A percentile compares a stretch with the other conserved stretches of the same genome.
These are phyloP conservation scores for Volucella bombylans DNA, from an alignment of 2,888 invertebrate genomes.

Conservation along the genomic window DNA sequence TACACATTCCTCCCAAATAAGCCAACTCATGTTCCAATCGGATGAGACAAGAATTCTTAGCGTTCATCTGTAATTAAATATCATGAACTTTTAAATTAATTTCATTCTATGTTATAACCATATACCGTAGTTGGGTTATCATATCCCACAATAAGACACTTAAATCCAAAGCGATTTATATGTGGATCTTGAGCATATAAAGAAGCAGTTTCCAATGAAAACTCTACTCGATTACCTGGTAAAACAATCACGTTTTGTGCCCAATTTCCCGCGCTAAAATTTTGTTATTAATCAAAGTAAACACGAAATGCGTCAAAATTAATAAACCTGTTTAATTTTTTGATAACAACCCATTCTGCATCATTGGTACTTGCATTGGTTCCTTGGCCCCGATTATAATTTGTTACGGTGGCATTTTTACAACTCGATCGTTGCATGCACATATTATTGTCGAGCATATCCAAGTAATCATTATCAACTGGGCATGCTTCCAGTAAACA, in stretches of 20 bases:
- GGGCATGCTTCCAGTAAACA: slow-evolving; percentile 72
- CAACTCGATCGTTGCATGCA: slow-evolving; percentile 74
- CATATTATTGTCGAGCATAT: slow-evolving; percentile 80
- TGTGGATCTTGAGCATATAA: slow-evolving; percentile 96
- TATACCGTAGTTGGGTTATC: slow-evolving; percentile 86
- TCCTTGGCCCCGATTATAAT: slow-evolving; percentile 78
- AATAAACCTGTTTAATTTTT: slow-evolving; percentile 85
- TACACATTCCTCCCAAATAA: slow-evolving; percentile 95
- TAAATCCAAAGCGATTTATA: slow-evolving; percentile 90
- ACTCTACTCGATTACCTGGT: slow-evolving; percentile 96
- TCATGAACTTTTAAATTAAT: not conserved
- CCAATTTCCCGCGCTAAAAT: slow-evolving; percentile 85
- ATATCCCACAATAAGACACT: slow-evolving; percentile 90
- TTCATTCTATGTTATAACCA: not conserved
- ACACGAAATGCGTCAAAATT: not conserved
- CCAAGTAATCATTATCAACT: slow-evolving; percentile 79
- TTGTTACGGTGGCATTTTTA: slow-evolving; percentile 77
- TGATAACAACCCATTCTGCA: slow-evolving; percentile 86
- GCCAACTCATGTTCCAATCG: slow-evolving; percentile 95
- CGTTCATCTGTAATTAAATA: slow-evolving; percentile 77
- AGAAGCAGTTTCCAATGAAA: slow-evolving; percentile 97
- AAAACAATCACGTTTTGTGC: slow-evolving; percentile 92
- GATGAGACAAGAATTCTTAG: slow-evolving; percentile 81
- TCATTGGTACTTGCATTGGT: slow-evolving; percentile 72
- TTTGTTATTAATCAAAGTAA: not conserved